Percentiles rank a stretch among this genome's conserved stretches.
Conservation (phyloP, 1,140 invertebrate genomes). For the Neotoxoptera formosana region DNA sequence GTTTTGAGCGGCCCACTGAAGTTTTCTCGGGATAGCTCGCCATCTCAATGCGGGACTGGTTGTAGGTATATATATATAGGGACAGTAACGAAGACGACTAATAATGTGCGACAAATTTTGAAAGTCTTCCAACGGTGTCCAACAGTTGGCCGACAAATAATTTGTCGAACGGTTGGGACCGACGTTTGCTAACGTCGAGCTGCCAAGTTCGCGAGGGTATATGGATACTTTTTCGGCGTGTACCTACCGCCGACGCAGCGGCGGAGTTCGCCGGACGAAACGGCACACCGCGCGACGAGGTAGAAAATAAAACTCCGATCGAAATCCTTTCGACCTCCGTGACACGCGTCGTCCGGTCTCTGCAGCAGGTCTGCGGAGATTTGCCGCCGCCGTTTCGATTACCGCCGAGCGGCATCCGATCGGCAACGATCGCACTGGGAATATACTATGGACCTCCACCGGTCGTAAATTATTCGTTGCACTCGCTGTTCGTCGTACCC, state of each 20-base stretch:
- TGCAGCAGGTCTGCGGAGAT: background rate
- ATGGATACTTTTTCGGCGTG: background rate
- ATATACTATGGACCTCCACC: background rate
- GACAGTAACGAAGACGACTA: no score
- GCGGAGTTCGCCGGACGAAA: background rate
- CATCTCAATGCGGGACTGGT: no score
- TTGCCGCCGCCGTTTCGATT: background rate
- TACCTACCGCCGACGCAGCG: background rate
- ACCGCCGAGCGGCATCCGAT: background rate
- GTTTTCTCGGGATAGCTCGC: no score
- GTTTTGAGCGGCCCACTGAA: no score
- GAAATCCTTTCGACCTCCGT: background rate
- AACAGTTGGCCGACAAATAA: no score
- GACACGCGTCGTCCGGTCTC: background rate
- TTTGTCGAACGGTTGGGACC: no score
- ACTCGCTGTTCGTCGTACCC: background rate
- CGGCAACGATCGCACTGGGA: background rate
- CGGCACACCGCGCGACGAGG: background rate
- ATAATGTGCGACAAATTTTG: no score
- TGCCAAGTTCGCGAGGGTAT: no score
- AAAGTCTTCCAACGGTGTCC: no score
- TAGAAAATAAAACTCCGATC: background rate
- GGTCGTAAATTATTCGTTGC: background rate
- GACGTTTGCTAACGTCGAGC: no score
- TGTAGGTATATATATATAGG: no score